phyloP scores from a whole-genome alignment of 2,113 vertebrate species.

The Thermophis baileyi region DNA sequence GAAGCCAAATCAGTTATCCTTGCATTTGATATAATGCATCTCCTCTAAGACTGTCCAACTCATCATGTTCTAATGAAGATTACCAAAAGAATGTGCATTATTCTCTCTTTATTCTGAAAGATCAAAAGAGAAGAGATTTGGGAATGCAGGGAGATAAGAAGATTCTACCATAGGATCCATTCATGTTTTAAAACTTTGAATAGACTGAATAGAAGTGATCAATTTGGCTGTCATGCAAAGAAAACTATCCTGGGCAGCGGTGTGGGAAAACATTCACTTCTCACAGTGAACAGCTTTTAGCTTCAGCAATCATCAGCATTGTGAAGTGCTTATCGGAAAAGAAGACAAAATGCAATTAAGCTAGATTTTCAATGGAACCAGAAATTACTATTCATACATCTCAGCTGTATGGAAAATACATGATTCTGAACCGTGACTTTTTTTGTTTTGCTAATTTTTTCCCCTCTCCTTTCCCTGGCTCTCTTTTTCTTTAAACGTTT shows the following conservation, averaged over 20 bases:
- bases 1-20: neutral
- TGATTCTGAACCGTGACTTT: constrained; percentile 65
- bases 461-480: constrained; percentile 54
- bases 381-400: constrained; percentile 72
- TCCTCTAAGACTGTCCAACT: neutral
- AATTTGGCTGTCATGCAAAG: constrained; percentile 49
- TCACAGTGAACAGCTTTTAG: constrained; percentile 60
- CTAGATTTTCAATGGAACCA: constrained; percentile 66
- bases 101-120: neutral
- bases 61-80: constrained; percentile 51
- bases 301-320: constrained; percentile 63
- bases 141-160: neutral
- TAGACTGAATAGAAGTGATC: constrained; percentile 53
- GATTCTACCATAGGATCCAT: constrained; percentile 10
- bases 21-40: neutral
- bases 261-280: constrained; percentile 62
- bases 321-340: constrained; percentile 67
- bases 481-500: constrained; percentile 61
- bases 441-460: constrained; percentile 47
- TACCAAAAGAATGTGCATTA: constrained; percentile 36
- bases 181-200: constrained; percentile 52
- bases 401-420: constrained; percentile 72
- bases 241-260: constrained; percentile 50
- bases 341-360: constrained; percentile 75
- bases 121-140: constrained; percentile 20